These are phyloP conservation scores for Machimus rusticus DNA, from an alignment of 2,888 invertebrate genomes.

Conservation along the genomic window DNA sequence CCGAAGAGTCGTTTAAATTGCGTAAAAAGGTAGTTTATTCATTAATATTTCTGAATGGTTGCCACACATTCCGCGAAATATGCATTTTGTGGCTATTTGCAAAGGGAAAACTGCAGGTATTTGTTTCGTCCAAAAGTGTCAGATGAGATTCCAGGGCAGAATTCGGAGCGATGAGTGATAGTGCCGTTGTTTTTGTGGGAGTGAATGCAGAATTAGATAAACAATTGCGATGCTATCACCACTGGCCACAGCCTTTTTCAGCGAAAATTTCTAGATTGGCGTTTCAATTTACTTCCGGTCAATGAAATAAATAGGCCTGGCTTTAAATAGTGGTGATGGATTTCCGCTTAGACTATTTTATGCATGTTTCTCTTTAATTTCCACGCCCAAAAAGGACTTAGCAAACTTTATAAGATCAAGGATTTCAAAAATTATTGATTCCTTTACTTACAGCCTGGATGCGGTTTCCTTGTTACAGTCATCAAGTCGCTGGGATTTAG, in stretches of 20 bases:
- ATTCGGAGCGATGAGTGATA: slow-evolving; percentile 5
- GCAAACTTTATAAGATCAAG: background rate
- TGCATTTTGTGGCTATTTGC: background rate
- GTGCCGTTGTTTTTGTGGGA: slow-evolving; percentile 34
- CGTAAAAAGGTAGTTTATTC: background rate
- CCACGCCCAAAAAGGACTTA: background rate
- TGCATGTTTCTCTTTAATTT: background rate
- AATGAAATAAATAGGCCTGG: background rate
- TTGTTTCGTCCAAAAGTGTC: background rate
- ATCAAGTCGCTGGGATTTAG: slow-evolving; percentile 93
- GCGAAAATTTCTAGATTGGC: background rate
- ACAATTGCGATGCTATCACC: background rate
- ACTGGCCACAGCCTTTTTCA: background rate
- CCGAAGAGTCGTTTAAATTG: background rate
- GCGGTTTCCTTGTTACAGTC: slow-evolving; percentile 87
- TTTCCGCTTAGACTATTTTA: background rate
- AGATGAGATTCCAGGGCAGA: slow-evolving; percentile 33
- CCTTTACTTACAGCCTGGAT: slow-evolving; percentile 68
- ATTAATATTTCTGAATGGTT: background rate
- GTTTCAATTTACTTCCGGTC: background rate
- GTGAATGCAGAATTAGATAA: background rate
- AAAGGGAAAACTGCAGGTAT: background rate
- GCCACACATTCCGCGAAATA: background rate
- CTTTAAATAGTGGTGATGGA: background rate
- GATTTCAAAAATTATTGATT: background rate